Percentiles rank a stretch among this genome's conserved stretches.
phyloP scores from a whole-genome alignment of 2,797 vertebrate genomes.

The Craterocephalus amniculus region DNA sequence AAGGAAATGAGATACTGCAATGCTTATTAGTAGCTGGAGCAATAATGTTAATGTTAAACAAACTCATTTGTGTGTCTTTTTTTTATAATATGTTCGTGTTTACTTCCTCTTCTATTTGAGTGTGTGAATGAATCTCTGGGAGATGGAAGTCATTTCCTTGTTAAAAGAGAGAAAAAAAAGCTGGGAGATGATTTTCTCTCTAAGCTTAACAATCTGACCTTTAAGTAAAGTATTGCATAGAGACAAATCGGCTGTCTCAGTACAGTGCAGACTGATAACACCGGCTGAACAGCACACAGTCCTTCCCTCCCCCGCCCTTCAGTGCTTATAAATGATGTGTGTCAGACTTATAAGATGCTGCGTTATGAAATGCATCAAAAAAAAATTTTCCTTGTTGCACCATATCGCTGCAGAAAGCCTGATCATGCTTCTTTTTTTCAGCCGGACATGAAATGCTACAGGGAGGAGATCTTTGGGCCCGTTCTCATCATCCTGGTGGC shows the following conservation, averaged over 20 bases:
- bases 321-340: neutral
- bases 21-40: neutral
- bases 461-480: conserved; percentile 96
- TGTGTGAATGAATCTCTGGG: neutral
- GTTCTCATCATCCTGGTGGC: conserved; percentile 93
- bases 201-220: neutral
- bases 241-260: no score
- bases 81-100: neutral
- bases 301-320: neutral
- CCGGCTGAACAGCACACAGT: neutral
- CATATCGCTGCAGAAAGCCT: neutral
- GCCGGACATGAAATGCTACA: conserved; percentile 95
- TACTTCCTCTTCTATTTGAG: neutral
- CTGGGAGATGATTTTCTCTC: neutral
- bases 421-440: conserved; percentile 61
- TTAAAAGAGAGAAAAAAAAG: neutral
- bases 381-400: no score
- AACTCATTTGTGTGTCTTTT: neutral
- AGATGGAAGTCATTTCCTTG: neutral
- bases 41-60: neutral
- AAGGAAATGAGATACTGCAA: neutral
- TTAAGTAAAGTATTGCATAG: neutral
- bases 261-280: conserved; percentile 3
- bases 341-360: conserved; percentile 27
- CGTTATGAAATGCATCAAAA: conserved; percentile 15